Conservation (phyloP, 2,888 invertebrate genomes). For the Macaria notata region DNA sequence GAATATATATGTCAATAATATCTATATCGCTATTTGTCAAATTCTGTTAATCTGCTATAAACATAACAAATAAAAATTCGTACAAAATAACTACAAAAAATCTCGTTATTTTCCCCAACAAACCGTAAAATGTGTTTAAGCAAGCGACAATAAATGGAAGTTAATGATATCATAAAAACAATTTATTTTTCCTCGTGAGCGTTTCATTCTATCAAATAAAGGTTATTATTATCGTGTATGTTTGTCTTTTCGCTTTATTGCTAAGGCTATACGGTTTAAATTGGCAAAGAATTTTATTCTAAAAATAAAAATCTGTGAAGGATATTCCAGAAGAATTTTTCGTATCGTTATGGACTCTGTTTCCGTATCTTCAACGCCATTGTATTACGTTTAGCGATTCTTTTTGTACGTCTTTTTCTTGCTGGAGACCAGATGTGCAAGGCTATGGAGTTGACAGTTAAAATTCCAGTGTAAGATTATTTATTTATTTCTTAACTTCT, state of each 20-base stretch:
- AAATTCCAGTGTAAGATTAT: too few relatives aligned
- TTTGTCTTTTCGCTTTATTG: conserved; percentile 28
- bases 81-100: conserved; percentile 18
- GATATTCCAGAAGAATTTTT: conserved; percentile 52
- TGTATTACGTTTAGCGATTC: conserved; percentile 38
- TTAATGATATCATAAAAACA: conserved; percentile 51
- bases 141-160: conserved; percentile 47
- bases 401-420: conserved; percentile 22
- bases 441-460: too few relatives aligned
- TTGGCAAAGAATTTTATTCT: conserved; percentile 23
- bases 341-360: conserved; percentile 46
- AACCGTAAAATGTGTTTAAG: conserved; percentile 45
- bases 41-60: conserved; percentile 3
- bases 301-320: conserved; percentile 38
- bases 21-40: too few relatives aligned
- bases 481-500: too few relatives aligned
- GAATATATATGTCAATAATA: too few relatives aligned
- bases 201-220: conserved; percentile 39
- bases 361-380: conserved; percentile 41
- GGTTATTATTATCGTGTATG: conserved; percentile 30
- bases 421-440: conserved; percentile 1
- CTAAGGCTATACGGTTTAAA: conserved; percentile 32
- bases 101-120: conserved; percentile 30
- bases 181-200: conserved; percentile 44
- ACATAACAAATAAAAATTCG: not conserved